phyloP scores from a whole-genome alignment of 1,140 invertebrate genomes.

The Zaprionus inermis region DNA sequence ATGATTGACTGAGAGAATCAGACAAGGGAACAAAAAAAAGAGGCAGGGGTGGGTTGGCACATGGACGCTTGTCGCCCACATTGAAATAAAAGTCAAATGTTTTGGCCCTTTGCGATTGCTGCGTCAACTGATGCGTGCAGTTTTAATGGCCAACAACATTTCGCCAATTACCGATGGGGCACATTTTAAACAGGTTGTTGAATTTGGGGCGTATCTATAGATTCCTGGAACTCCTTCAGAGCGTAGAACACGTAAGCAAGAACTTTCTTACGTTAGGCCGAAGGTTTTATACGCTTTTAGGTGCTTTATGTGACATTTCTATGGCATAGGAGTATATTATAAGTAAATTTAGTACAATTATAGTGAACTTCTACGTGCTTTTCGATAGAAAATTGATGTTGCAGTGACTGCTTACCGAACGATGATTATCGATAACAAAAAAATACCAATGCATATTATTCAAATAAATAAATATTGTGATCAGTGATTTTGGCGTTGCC shows the following conservation, averaged over 20 bases:
- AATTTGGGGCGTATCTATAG: neutral
- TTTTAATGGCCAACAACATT: conserved; percentile 72
- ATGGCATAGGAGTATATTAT: no score
- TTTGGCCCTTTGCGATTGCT: conserved; percentile 38
- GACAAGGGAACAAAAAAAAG: conserved; percentile 12
- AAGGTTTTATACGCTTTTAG: no score
- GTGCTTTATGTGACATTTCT: no score
- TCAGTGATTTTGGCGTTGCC: no score
- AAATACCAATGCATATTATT: no score
- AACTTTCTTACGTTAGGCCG: neutral
- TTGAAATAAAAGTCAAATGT: conserved; percentile 66
- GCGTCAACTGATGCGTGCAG: conserved; percentile 64
- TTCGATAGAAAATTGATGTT: no score
- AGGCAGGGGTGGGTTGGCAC: conserved; percentile 10
- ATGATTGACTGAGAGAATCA: conserved; percentile 55
- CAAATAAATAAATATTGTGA: no score
- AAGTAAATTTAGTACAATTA: no score
- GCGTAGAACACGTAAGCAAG: neutral
- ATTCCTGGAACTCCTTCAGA: conserved; percentile 1
- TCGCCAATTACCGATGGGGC: conserved; percentile 50
- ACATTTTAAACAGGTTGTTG: conserved; percentile 24
- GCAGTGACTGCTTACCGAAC: no score
- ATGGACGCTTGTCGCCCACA: conserved; percentile 26
- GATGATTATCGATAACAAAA: no score
- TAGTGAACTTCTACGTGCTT: no score